Conservation (phyloP, 2,888 invertebrate species). For the Scaptomyza parva region DNA sequence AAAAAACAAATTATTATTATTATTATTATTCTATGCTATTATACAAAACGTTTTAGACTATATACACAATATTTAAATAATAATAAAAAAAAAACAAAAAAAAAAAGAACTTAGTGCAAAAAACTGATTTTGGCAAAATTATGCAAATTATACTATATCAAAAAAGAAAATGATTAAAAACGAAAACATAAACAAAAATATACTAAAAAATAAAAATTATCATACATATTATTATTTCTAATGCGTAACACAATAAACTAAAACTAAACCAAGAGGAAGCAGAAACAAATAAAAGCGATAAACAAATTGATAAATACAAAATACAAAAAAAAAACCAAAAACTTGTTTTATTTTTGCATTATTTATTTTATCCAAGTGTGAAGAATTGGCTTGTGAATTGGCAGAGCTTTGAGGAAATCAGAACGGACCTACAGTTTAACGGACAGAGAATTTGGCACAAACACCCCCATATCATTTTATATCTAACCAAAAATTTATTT, state of each 20-base stretch:
- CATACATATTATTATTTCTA: conserved; percentile 71
- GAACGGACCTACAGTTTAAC: conserved; percentile 40
- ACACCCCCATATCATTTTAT: conserved; percentile 39
- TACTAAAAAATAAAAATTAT: conserved; percentile 63
- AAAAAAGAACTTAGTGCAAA: conserved; percentile 64
- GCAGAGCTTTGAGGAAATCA: conserved; percentile 59
- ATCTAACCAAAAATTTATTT: conserved; percentile 22
- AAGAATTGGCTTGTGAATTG: conserved; percentile 60
- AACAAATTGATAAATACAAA: conserved; percentile 67
- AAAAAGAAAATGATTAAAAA: conserved; percentile 30
- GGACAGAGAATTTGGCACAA: conserved; percentile 67
- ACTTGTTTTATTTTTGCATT: conserved; percentile 75
- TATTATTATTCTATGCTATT: conserved; percentile 76
- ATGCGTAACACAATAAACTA: conserved; percentile 62
- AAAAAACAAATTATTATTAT: conserved; percentile 55
- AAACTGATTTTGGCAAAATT: conserved; percentile 83
- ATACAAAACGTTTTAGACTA: conserved; percentile 78
- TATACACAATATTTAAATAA: conserved; percentile 66
- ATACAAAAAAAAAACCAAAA: conserved; percentile 56
- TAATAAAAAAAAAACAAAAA: conserved; percentile 24
- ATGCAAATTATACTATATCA: conserved; percentile 73
- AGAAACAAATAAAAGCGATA: conserved; percentile 69
- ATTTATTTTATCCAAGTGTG: conserved; percentile 46
- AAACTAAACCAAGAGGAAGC: conserved; percentile 55
- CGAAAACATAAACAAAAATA: conserved; percentile 41